phyloP scores from a whole-genome alignment of 2,797 vertebrate species.

The Oceanodroma leucorhoa region DNA sequence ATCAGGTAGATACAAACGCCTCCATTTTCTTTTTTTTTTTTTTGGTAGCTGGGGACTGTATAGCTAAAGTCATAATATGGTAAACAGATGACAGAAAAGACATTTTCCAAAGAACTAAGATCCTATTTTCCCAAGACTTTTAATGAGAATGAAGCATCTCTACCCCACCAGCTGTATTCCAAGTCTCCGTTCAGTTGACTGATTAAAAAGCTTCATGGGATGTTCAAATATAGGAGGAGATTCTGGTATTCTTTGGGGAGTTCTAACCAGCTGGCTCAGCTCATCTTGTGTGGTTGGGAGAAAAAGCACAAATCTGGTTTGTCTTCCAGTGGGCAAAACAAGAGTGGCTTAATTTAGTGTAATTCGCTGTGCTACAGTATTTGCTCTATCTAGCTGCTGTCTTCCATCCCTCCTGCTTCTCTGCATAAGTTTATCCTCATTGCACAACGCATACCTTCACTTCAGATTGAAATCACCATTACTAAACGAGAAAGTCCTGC shows the following conservation, averaged over 20 bases:
- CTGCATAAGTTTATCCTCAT: neutral
- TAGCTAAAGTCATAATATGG: neutral
- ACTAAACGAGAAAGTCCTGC: neutral
- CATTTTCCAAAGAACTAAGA: neutral
- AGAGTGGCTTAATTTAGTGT: neutral
- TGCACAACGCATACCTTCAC: neutral
- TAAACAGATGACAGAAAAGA: neutral
- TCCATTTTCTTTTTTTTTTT: rapidly evolving
- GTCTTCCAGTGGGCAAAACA: neutral
- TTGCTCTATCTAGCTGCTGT: neutral
- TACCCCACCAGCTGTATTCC: neutral
- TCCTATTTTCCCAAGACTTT: neutral
- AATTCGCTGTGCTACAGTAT: neutral
- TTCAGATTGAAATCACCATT: neutral
- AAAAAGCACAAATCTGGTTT: neutral
- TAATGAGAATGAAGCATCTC: neutral
- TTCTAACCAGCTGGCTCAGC: neutral
- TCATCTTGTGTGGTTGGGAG: neutral
- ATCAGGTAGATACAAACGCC: neutral
- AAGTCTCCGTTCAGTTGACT: neutral
- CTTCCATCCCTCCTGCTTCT: neutral
- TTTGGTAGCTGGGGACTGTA: neutral
- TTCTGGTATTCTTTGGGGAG: neutral
- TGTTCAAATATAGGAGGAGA: neutral
- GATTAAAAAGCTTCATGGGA: neutral